phyloP scores from a whole-genome alignment of 2,797 vertebrate genomes.

The Galagoides demidoff region DNA sequence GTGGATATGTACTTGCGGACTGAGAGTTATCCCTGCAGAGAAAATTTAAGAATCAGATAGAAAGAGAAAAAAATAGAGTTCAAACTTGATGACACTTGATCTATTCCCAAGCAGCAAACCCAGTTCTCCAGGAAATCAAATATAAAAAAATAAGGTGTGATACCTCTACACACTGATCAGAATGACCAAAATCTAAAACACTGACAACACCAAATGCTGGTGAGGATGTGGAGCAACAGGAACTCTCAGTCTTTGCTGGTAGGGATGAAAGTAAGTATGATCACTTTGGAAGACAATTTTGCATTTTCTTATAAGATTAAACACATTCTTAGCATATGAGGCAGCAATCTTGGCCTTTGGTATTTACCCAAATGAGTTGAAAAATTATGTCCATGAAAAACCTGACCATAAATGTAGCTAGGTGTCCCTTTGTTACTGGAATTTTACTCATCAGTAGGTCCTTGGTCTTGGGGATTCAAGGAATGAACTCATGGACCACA shows the following conservation, averaged over 20 bases:
- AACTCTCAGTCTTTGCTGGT: neutral
- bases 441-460: too few relatives aligned
- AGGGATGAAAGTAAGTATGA: neutral
- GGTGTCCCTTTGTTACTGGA: neutral
- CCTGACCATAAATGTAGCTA: neutral
- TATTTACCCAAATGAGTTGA: neutral
- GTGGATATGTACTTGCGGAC: neutral
- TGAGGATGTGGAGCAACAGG: neutral
- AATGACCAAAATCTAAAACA: neutral
- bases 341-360: neutral
- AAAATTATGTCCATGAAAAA: neutral
- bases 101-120: neutral
- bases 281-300: neutral
- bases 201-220: neutral
- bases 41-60: neutral
- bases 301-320: neutral
- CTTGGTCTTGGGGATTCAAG: too few relatives aligned
- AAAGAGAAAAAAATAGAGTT: neutral
- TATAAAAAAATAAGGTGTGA: neutral
- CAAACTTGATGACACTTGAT: neutral
- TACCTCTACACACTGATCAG: neutral
- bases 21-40: neutral
- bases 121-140: neutral
- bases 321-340: neutral
- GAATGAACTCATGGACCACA: too few relatives aligned